These are phyloP conservation scores for Gila orcuttii DNA, from an alignment of 2,113 vertebrate species.

Conservation along the genomic window DNA sequence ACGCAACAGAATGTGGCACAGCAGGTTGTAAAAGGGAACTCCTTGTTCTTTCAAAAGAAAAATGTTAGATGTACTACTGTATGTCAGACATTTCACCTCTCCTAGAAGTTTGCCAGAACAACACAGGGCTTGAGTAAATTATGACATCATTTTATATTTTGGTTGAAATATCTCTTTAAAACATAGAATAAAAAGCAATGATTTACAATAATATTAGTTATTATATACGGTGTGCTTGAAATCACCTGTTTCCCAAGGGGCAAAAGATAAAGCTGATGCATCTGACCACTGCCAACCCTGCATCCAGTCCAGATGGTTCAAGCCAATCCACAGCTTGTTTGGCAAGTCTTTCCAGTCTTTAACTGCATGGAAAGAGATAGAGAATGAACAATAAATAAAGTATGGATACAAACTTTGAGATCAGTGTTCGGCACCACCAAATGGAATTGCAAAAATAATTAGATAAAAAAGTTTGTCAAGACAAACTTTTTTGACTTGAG, in stretches of 20 bases:
- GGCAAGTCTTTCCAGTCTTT: constrained; percentile 67
- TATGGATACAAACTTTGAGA: too few species aligned
- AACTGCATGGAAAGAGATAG: constrained; percentile 54
- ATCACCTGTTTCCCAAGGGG: constrained; percentile 87
- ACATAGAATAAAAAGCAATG: not conserved
- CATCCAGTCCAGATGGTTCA: constrained; percentile 87
- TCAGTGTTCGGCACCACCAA: too few species aligned
- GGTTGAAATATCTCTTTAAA: not conserved
- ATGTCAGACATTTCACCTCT: not conserved
- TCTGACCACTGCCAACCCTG: constrained; percentile 98
- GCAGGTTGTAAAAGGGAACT: not conserved
- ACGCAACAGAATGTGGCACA: not conserved
- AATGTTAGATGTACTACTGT: not conserved
- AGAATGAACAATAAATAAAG: not conserved
- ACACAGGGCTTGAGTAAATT: not conserved
- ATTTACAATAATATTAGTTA: not conserved
- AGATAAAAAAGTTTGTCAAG: too few species aligned
- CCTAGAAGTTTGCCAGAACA: not conserved
- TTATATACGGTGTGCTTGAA: not conserved
- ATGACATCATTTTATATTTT: not conserved
- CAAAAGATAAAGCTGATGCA: constrained; percentile 80
- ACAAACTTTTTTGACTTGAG: too few species aligned
- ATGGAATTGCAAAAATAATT: too few species aligned
- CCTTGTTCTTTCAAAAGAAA: not conserved
- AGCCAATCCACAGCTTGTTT: constrained; percentile 88